Evolutionary conservation across 1,140 invertebrate species (phyloP).

Genomic region (Mactra quadrangularis): DNA sequence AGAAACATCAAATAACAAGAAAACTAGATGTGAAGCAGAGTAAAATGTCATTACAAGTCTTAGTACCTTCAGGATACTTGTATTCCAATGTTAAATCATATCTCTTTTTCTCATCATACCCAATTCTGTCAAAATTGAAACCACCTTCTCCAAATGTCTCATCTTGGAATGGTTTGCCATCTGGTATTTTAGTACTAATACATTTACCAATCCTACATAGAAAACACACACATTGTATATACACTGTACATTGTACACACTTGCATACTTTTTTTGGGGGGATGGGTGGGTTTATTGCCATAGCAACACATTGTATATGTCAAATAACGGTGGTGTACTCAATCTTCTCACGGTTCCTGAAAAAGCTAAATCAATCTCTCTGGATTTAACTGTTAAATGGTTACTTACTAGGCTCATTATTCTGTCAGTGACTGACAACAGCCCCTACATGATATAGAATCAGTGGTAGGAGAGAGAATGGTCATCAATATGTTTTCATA

Average conservation of each 20-base stretch:
- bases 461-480: too few relatives aligned
- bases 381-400: not conserved
- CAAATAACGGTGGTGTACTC: too few relatives aligned
- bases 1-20: too few relatives aligned
- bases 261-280: not conserved
- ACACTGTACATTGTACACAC: not conserved
- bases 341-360: too few relatives aligned
- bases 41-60: too few relatives aligned
- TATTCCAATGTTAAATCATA: slow-evolving; percentile 12
- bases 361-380: not conserved
- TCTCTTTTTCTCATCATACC: not conserved
- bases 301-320: not conserved
- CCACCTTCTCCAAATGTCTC: not conserved
- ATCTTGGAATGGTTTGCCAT: slow-evolving; percentile 15
- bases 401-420: too few relatives aligned
- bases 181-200: slow-evolving; percentile 47
- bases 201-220: slow-evolving; percentile 27
- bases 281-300: not conserved
- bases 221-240: not conserved
- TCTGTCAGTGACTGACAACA: too few relatives aligned
- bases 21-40: too few relatives aligned
- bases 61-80: slow-evolving; percentile 37
- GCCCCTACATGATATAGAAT: too few relatives aligned
- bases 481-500: too few relatives aligned
- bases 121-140: not conserved